Evolutionary conservation across 1,140 invertebrate genomes (phyloP), one percentile per base, ranked within the genome.

Genomic region (Zaprionus capensis): DNA sequence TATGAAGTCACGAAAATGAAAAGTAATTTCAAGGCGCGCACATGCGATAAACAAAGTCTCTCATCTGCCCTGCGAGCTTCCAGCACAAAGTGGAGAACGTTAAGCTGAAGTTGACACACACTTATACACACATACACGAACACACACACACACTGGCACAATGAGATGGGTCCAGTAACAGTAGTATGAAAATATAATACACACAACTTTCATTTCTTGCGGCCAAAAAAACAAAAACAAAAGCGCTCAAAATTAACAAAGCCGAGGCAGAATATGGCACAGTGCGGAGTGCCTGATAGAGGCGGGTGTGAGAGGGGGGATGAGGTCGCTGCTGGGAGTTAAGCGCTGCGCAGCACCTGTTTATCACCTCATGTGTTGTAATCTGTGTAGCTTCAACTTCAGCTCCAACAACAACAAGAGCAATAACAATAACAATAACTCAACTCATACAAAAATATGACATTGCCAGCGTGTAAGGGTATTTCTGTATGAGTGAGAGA

Each of bases 341-440:
- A 85, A 83, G 73, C 84, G 66, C 71, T 53, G 67, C 46, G 75
- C 78, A 85, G 83, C 83, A 88, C 84, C 84, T 88, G 84, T 90
- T 88, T 88, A 88, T 84, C 84, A 88, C 84, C 75, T 84, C 78
- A 76, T 88, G 84, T 88, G 85, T 88, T 88, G 84, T 88, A 88
- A 88, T 88, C 85, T 81, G 84, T 71, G 84, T 80, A 76, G 84
- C 81, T 80, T 66, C 56, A 85, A 80, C 71, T 76, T 53, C 59
- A 82, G 64, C 59, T 67, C 38, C 41, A 70, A 56, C 59, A 58
- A 58, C 58, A 61, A 36, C 24, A 63, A 41, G 31, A 56, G 41
- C 62, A 69, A 56, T 31, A 74, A 51, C 46, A 61, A 67, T 56
- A 76, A 71, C 73, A 71, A 65, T 66, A 64, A 65, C 61, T 59